A percentile compares a stretch with the other conserved stretches of the same genome.
phyloP scores from a whole-genome alignment of 1,140 invertebrate species.

The Drosophila murphyi region DNA sequence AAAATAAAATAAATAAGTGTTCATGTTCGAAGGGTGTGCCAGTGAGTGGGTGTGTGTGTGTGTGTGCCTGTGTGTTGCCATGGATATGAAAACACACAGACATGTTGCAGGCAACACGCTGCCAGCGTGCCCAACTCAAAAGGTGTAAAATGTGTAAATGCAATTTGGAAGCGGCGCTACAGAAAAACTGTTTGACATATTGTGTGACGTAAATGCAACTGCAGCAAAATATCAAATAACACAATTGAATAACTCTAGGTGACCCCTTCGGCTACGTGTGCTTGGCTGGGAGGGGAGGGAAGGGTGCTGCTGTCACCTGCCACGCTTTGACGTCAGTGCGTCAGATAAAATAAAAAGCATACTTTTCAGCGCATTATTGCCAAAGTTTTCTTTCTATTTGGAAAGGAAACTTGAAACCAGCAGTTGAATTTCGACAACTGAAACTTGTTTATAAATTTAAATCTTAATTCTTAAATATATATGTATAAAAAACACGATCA shows the following conservation, averaged over 20 bases:
- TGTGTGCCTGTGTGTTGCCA: conserved; percentile 7
- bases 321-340: conserved; percentile 26
- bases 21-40: not conserved
- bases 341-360: conserved; percentile 37
- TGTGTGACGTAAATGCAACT: conserved; percentile 47
- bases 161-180: conserved; percentile 53
- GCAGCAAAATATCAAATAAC: conserved; percentile 48
- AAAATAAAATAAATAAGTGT: conserved; percentile 20
- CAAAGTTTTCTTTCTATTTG: conserved; percentile 3
- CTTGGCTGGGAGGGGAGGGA: not conserved
- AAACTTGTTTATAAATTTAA: too few species aligned
- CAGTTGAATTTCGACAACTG: too few species aligned
- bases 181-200: conserved; percentile 27
- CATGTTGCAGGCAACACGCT: conserved; percentile 18
- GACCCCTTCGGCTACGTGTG: not conserved
- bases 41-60: not conserved
- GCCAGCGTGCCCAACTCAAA: conserved; percentile 15
- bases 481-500: too few species aligned
- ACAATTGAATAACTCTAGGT: conserved; percentile 36
- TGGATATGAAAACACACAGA: conserved; percentile 23
- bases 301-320: not conserved
- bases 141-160: conserved; percentile 71
- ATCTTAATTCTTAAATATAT: too few species aligned
- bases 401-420: too few species aligned
- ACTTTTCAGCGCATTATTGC: conserved; percentile 40